Conservation (phyloP, 2,113 vertebrate species). For the Dermatemys mawii region DNA sequence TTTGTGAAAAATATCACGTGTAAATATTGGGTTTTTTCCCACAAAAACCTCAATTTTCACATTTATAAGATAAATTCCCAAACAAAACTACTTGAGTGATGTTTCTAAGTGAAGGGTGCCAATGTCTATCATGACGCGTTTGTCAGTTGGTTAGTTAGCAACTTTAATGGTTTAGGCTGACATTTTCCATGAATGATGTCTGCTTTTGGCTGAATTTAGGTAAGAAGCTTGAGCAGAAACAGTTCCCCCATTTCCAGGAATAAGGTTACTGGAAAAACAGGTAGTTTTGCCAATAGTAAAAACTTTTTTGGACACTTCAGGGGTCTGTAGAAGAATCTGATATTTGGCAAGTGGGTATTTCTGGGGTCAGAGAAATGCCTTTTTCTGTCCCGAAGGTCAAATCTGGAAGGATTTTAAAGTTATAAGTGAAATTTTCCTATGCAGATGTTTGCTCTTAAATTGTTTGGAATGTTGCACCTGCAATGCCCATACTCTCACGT, state of each 20-base stretch:
- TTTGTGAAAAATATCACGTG: background rate
- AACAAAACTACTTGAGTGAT: background rate
- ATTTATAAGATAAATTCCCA: background rate
- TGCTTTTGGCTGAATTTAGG: background rate
- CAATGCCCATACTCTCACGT: accelerated
- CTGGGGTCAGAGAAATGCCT: background rate
- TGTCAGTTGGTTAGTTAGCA: background rate
- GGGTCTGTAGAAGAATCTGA: background rate
- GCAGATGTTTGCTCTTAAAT: background rate
- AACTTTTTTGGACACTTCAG: background rate
- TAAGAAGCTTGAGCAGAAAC: background rate
- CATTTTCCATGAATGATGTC: background rate
- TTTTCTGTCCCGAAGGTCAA: background rate
- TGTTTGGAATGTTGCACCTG: background rate
- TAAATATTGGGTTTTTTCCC: background rate
- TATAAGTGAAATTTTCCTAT: background rate
- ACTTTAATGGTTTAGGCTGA: background rate
- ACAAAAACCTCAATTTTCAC: background rate
- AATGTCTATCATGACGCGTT: too few species aligned
- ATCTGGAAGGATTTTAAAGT: background rate
- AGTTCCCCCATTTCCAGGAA: background rate
- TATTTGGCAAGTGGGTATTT: background rate
- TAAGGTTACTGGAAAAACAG: background rate
- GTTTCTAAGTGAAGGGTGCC: background rate
- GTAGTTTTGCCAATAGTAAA: background rate